Percentiles rank a stretch among this genome's conserved stretches.
Conservation (phyloP, 2,797 vertebrate genomes). For the Lutra lutra region DNA sequence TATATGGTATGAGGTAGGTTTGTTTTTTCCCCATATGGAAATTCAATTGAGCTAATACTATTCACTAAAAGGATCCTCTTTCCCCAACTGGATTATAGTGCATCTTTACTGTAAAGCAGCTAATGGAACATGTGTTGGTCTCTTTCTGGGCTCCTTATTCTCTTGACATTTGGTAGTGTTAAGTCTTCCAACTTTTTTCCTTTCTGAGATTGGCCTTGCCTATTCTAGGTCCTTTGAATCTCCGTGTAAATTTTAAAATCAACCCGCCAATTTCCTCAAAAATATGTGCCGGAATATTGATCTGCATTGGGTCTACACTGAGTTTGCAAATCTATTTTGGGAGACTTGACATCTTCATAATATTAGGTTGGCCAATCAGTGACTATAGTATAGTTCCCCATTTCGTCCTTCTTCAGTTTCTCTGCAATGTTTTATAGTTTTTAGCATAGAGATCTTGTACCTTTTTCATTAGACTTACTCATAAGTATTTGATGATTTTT, state of each 20-base stretch:
- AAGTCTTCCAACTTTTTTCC: background rate
- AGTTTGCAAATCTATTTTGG: background rate
- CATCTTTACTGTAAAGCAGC: background rate
- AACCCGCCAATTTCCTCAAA: background rate
- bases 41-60: background rate
- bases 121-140: background rate
- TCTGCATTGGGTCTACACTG: background rate
- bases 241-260: background rate
- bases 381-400: background rate
- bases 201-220: background rate
- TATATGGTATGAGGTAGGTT: background rate
- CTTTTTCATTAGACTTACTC: background rate
- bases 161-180: background rate
- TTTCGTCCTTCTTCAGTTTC: background rate
- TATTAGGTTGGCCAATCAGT: background rate
- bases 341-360: background rate
- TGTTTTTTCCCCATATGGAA: background rate
- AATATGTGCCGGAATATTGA: background rate
- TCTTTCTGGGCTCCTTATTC: background rate
- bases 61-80: background rate
- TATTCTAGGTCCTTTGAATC: background rate
- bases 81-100: background rate
- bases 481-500: background rate
- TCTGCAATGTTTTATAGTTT: background rate
- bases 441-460: background rate